phyloP scores from a whole-genome alignment of 2,888 invertebrate genomes.

The Neoitamus cyanurus region DNA sequence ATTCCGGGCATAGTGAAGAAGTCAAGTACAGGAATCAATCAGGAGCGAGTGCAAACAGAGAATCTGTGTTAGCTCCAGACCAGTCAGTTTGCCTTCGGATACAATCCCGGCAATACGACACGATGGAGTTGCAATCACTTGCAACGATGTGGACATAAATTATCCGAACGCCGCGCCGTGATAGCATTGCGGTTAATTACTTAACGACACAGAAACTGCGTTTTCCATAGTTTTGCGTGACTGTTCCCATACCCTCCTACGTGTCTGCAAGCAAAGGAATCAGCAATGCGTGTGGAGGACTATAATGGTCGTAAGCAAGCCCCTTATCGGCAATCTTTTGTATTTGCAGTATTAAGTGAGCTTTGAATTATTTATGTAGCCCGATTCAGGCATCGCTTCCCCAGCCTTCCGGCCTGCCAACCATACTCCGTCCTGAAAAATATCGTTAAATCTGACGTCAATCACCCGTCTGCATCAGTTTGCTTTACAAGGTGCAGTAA shows the following conservation, averaged over 20 bases:
- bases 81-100: not conserved
- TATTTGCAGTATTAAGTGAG: not conserved
- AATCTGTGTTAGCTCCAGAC: not conserved
- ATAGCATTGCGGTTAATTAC: not conserved
- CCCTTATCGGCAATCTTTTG: not conserved
- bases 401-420: not conserved
- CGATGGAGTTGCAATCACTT: not conserved
- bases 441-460: not conserved
- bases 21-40: not conserved
- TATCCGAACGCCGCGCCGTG: not conserved
- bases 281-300: not conserved
- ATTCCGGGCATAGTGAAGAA: not conserved
- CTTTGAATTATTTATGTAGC: not conserved
- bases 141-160: not conserved
- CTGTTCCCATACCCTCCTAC: not conserved
- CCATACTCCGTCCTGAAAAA: not conserved
- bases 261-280: not conserved
- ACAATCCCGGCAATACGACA: not conserved
- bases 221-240: not conserved
- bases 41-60: not conserved
- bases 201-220: not conserved
- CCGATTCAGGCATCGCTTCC: not conserved
- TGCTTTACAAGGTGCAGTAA: not conserved
- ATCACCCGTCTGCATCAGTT: slow-evolving; percentile 11
- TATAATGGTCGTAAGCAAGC: not conserved